Conservation (phyloP, 2,113 vertebrate species). For the Oryzias woworae region DNA sequence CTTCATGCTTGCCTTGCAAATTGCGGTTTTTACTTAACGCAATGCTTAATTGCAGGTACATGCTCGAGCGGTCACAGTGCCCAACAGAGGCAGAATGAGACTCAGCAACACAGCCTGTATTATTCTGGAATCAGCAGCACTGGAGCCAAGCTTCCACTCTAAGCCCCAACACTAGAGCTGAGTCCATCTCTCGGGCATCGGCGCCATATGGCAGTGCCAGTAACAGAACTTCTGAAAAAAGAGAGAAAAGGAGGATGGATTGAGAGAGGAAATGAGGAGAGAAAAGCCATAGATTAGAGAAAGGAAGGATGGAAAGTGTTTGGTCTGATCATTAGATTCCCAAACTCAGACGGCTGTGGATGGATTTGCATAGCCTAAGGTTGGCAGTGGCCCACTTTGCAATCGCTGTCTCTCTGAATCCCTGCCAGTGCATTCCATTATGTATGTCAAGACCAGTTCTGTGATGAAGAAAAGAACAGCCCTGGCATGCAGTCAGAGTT, state of each 20-base stretch:
- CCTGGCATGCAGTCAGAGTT: slow-evolving; percentile 64
- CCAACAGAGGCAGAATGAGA: slow-evolving; percentile 64
- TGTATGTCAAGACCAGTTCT: slow-evolving; percentile 72
- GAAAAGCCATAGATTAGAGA: slow-evolving; percentile 41
- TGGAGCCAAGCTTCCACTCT: slow-evolving; percentile 55
- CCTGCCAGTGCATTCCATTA: slow-evolving; percentile 74
- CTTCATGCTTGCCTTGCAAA: slow-evolving; percentile 66
- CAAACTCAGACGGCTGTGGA: slow-evolving; percentile 60
- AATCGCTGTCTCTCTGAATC: slow-evolving; percentile 62
- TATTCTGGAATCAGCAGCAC: slow-evolving; percentile 64
- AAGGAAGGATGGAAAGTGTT: slow-evolving; percentile 45
- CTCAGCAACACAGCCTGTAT: slow-evolving; percentile 49
- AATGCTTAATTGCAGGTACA: slow-evolving; percentile 69
- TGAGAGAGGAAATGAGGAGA: slow-evolving; percentile 25
- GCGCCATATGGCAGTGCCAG: slow-evolving; percentile 68
- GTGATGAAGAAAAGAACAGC: slow-evolving; percentile 72
- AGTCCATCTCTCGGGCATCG: slow-evolving; percentile 60
- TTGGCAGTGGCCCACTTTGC: slow-evolving; percentile 74
- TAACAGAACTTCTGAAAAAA: slow-evolving; percentile 27
- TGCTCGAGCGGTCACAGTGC: slow-evolving; percentile 62
- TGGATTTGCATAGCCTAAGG: slow-evolving; percentile 76
- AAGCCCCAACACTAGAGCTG: slow-evolving; percentile 47
- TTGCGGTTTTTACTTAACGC: slow-evolving; percentile 72
- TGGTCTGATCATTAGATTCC: slow-evolving; percentile 71
- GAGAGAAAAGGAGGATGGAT: slow-evolving; percentile 21